These are phyloP conservation scores for Gymnorhina tibicen DNA, from an alignment of 2,113 vertebrate genomes.

Conservation along the genomic window DNA sequence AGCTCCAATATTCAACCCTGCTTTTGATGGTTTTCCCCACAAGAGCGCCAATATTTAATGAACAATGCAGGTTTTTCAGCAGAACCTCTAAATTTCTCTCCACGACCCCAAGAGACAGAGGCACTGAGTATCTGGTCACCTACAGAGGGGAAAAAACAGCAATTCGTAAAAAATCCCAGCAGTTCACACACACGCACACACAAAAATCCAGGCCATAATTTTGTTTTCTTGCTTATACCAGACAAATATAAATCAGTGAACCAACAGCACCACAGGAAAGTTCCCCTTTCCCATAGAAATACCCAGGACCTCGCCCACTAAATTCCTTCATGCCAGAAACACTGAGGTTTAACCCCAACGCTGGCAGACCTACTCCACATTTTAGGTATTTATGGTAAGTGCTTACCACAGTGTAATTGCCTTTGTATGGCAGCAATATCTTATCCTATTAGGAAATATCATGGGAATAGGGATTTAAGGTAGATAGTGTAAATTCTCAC, in stretches of 20 bases:
- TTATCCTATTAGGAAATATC: background rate
- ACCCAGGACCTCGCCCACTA: fast-evolving
- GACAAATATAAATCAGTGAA: background rate
- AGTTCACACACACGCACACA: background rate
- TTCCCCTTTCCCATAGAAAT: background rate
- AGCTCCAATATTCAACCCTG: background rate
- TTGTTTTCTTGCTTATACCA: background rate
- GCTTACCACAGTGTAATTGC: background rate
- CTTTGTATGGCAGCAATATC: background rate
- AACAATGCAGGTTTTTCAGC: background rate
- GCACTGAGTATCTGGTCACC: background rate
- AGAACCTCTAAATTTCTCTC: background rate
- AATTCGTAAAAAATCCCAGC: background rate
- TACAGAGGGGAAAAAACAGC: background rate
- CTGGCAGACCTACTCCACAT: background rate
- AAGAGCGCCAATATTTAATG: background rate
- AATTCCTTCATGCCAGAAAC: background rate
- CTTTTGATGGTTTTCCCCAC: background rate
- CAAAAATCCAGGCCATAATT: background rate
- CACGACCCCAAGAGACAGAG: background rate
- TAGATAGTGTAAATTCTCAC: background rate
- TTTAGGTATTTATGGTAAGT: background rate
- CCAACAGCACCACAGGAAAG: background rate
- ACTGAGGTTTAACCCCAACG: background rate
- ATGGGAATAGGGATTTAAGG: background rate